Evolutionary conservation across 2,888 invertebrate species (phyloP).

Genomic region (Seira sanloemensis): DNA sequence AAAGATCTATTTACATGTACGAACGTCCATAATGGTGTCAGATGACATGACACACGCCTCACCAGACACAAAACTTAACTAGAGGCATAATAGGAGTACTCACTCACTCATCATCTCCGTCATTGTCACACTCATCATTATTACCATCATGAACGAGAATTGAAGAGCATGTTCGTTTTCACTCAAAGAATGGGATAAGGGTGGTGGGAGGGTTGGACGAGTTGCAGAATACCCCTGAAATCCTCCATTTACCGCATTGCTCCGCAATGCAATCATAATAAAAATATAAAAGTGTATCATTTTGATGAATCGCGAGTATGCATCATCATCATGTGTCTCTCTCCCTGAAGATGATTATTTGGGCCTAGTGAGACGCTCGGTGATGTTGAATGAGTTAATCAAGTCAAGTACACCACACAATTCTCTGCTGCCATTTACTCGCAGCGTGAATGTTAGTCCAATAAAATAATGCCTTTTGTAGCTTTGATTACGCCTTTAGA

Average conservation of each 20-base stretch:
- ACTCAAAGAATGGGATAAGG: too few species aligned
- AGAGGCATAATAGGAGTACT: not conserved
- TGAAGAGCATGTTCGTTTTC: not conserved
- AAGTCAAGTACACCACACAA: conserved; percentile 36
- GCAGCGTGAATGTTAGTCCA: too few species aligned
- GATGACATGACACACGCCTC: conserved; percentile 1
- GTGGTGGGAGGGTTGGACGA: not conserved
- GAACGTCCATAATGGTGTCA: not conserved
- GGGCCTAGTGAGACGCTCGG: not conserved
- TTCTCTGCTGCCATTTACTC: not conserved
- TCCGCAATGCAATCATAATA: not conserved
- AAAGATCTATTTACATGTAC: not conserved
- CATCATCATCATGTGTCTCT: too few species aligned
- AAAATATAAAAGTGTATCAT: not conserved
- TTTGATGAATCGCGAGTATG: too few species aligned
- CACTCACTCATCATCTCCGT: not conserved
- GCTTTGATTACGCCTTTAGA: not conserved
- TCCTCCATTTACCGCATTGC: not conserved
- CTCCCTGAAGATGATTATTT: conserved; percentile 14
- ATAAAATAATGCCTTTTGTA: not conserved
- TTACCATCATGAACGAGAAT: not conserved
- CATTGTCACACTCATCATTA: not conserved
- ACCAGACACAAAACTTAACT: not conserved
- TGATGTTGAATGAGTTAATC: conserved; percentile 34
- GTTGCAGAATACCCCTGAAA: conserved; percentile 19